A percentile compares a stretch with the other conserved stretches of the same genome.
Conservation (phyloP, 2,113 vertebrate species). For the Oreochromis spilurus region DNA sequence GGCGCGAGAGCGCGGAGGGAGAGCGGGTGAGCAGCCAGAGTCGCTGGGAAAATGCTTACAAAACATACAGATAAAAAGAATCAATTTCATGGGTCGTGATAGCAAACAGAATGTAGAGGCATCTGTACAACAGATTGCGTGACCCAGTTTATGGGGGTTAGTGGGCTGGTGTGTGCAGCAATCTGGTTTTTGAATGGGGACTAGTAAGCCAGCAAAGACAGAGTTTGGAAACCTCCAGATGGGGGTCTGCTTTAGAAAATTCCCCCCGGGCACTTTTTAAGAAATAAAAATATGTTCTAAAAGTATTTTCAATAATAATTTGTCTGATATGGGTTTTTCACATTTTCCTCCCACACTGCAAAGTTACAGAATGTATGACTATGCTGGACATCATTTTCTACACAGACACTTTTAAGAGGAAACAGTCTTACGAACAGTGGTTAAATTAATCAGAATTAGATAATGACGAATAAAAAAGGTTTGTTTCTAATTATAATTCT, state of each 20-base stretch:
- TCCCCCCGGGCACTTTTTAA: not conserved
- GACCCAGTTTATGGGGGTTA: constrained; percentile 10
- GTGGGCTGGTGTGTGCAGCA: not conserved
- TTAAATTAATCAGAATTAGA: not conserved
- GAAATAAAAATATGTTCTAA: not conserved
- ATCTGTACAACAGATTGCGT: constrained; percentile 13
- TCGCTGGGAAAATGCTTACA: constrained; percentile 24
- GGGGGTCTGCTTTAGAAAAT: not conserved
- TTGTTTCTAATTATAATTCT: not conserved
- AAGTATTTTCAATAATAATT: not conserved
- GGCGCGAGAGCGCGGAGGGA: not conserved
- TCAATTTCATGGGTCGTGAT: constrained; percentile 63
- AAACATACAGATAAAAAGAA: constrained; percentile 60
- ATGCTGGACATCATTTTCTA: not conserved
- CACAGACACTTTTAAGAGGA: not conserved
- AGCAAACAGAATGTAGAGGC: constrained; percentile 31
- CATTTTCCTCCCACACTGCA: not conserved
- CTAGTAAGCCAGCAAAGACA: not conserved
- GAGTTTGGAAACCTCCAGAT: not conserved
- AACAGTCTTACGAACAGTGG: not conserved
- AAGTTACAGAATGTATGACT: not conserved
- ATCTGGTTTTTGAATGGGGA: not conserved
- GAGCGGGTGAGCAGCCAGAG: constrained; percentile 35
- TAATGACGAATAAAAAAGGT: not conserved
- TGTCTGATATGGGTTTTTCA: not conserved